Evolutionary conservation across 2,888 invertebrate genomes (phyloP), one percentile per base, ranked within the genome.

Genomic region (Neoascia interrupta): DNA sequence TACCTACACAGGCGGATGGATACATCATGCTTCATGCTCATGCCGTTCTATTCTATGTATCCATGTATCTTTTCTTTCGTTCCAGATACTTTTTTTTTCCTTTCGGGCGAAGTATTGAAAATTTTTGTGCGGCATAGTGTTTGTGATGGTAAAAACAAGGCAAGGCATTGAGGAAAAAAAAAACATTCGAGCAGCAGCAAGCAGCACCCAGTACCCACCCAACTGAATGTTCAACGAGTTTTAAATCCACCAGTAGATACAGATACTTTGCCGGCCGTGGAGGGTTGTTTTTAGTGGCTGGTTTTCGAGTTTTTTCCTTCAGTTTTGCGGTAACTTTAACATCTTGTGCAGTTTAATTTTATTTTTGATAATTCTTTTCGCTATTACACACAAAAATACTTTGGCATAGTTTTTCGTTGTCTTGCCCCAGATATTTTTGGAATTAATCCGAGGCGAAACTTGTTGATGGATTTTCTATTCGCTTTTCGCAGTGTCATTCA

Each of bases 241-340:
- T 61, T 18, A 60, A 58, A 41, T 34, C 41, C 66, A 39, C n/a
- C 61, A 79, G 73, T 73, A 68, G 73, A 79, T 79, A 79, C 73
- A 61, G 66, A 73, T 66, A 79, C 79, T 79, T 68, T 60, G 73
- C 72, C 79, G 73, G 66, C 51, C 15, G 47, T 49, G 6, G 60
- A 47, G 60, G 54, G 56, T 56, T 58, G 21, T 5, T 19, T 8
- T 18, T 36, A 11, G 10, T 41, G n/a, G 11, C 43, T 36, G 53
- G 41, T 26, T 47, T 47, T 31, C 58, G 37, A 16, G 11, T 58
- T 56, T 39, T 21, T 31, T 15, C 16, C 8, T 36, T 28, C 3
- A 6, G 13, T 51, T 31, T 49, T 58, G 51, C 31, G 37, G 18
- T 6, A 31, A n/a, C 3, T 26, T 26, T 8, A 8, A 5, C 26